These are phyloP conservation scores for Halcyon malimbica DNA, from an alignment of 2,113 vertebrate species.

Conservation along the genomic window DNA sequence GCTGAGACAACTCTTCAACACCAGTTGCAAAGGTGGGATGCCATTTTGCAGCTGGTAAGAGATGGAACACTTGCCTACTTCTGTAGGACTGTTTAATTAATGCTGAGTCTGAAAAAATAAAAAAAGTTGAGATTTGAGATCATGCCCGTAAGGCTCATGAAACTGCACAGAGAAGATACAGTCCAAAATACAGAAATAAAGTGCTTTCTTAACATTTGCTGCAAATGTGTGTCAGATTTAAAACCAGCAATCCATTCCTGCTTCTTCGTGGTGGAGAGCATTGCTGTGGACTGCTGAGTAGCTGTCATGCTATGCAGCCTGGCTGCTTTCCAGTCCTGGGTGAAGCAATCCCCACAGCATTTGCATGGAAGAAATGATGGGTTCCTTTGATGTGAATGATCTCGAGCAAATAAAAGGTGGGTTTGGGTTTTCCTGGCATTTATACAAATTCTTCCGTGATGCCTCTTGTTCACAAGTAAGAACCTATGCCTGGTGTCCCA, in stretches of 20 bases:
- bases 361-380: conserved; percentile 16
- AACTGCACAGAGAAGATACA: neutral
- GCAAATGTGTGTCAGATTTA: conserved; percentile 20
- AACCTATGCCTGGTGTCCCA: neutral
- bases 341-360: conserved; percentile 23
- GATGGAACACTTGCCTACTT: neutral
- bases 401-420: neutral
- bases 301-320: conserved; percentile 32
- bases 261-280: neutral
- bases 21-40: neutral
- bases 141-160: neutral
- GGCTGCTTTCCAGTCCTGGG: conserved; percentile 41
- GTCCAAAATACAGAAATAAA: neutral
- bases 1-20: neutral
- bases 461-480: neutral
- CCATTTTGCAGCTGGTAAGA: neutral
- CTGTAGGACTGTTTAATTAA: neutral
- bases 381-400: conserved; percentile 1
- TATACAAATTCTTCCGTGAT: neutral
- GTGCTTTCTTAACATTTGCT: neutral
- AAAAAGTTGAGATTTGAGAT: neutral
- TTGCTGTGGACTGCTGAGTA: conserved; percentile 13
- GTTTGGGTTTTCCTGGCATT: neutral
- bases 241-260: neutral
- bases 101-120: neutral